These are phyloP conservation scores for Hemitrygon akajei DNA, from an alignment of 2,797 vertebrate genomes.

Conservation along the genomic window DNA sequence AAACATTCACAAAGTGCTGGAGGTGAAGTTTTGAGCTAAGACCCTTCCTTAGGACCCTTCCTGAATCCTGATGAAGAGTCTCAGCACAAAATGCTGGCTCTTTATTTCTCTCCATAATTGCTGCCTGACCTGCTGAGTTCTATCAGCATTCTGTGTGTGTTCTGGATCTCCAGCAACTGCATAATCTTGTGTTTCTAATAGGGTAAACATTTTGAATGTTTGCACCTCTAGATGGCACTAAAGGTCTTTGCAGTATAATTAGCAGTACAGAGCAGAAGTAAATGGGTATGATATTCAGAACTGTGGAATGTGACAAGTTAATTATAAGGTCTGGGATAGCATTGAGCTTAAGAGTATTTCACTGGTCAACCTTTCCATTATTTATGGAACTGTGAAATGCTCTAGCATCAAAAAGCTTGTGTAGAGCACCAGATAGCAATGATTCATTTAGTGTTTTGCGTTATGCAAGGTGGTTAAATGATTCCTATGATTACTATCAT, in stretches of 20 bases:
- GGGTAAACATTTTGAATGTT: not conserved
- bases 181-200: too few relatives aligned
- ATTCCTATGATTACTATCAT: not conserved
- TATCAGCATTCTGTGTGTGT: too few relatives aligned
- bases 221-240: not conserved
- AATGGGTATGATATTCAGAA: not conserved
- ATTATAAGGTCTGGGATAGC: not conserved
- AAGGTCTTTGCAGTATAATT: not conserved
- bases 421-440: not conserved
- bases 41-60: too few relatives aligned
- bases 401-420: not conserved
- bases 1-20: too few relatives aligned
- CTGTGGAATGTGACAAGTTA: too few relatives aligned
- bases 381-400: not conserved
- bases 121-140: too few relatives aligned
- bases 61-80: too few relatives aligned
- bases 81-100: too few relatives aligned
- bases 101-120: too few relatives aligned
- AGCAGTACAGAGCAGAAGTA: not conserved
- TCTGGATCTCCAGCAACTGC: too few relatives aligned
- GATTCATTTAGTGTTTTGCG: not conserved
- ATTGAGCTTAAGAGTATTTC: not conserved
- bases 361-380: not conserved
- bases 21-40: too few relatives aligned
- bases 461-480: not conserved